Conservation (phyloP, 2,113 vertebrate species). For the Malurus cyaneus region DNA sequence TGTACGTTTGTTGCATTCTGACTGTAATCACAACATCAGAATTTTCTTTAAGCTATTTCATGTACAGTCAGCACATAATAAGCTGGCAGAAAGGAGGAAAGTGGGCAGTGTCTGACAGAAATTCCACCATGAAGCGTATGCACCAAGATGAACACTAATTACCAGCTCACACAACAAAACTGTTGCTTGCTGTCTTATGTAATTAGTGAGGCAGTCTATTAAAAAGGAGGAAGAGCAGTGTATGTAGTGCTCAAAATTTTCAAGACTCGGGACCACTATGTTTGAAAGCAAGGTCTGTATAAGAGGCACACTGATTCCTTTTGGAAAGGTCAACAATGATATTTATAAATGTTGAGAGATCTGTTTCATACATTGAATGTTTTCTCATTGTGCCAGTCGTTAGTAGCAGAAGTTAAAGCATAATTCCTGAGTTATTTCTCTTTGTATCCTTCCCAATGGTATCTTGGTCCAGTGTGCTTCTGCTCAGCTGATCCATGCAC, state of each 20-base stretch:
- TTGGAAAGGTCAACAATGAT: neutral
- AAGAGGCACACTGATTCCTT: neutral
- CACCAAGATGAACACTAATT: neutral
- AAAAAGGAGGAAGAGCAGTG: neutral
- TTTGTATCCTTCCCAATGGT: neutral
- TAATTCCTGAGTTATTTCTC: neutral
- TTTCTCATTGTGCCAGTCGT: neutral
- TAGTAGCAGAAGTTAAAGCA: neutral
- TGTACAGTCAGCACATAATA: neutral
- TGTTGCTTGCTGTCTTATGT: neutral
- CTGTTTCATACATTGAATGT: neutral
- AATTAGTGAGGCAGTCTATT: neutral
- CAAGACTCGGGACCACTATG: neutral
- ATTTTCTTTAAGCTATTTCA: neutral
- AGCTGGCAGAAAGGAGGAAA: neutral
- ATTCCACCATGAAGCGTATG: neutral
- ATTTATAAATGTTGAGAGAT: neutral
- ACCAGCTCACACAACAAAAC: neutral
- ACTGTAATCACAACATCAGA: neutral
- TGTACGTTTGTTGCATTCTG: neutral
- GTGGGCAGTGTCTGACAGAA: neutral
- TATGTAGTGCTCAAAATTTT: neutral
- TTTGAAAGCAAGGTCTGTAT: neutral
- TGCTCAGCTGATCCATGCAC: neutral
- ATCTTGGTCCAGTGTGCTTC: neutral